phyloP scores from a whole-genome alignment of 2,797 vertebrate species.

The Gymnoscopelus braueri region DNA sequence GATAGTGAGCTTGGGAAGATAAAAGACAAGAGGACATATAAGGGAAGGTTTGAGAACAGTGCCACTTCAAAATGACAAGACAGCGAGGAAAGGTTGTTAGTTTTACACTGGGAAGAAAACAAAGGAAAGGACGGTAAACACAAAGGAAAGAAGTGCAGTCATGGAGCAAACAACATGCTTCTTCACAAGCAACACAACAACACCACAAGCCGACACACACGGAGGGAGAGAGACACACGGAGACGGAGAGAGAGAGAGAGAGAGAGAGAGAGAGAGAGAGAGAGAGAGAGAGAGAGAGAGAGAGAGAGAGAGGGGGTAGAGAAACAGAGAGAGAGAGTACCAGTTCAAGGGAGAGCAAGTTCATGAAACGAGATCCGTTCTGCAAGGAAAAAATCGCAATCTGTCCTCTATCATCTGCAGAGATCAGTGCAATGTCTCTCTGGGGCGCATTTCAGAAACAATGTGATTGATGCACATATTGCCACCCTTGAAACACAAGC shows the following conservation, averaged over 20 bases:
- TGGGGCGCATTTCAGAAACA: conserved; percentile 59
- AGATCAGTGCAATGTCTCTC: conserved; percentile 51
- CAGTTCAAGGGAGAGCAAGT: conserved; percentile 5
- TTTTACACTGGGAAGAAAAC: conserved; percentile 60
- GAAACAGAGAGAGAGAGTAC: not conserved
- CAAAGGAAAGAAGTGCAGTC: conserved; percentile 53
- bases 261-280: conserved; percentile 31
- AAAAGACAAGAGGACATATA: conserved; percentile 97
- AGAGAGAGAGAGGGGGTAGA: conserved; percentile 6
- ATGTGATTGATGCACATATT: conserved; percentile 63
- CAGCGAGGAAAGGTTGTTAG: conserved; percentile 76
- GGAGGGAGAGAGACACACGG: conserved; percentile 30
- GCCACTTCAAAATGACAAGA: conserved; percentile 78
- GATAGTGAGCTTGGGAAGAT: conserved; percentile 99
- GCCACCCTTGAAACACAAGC: conserved; percentile 53
- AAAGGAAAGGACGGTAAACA: conserved; percentile 20
- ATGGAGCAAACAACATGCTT: conserved; percentile 69
- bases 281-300: conserved; percentile 9
- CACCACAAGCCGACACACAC: conserved; percentile 50
- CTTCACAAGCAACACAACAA: conserved; percentile 68
- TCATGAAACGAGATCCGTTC: conserved; percentile 50
- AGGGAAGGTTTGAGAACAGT: conserved; percentile 88
- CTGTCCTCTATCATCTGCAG: conserved; percentile 55
- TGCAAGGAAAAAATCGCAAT: conserved; percentile 47
- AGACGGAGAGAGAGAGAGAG: conserved; percentile 28